Percentiles rank a stretch among this genome's conserved stretches.
phyloP scores from a whole-genome alignment of 1,140 invertebrate species.

The Aethina tumida region DNA sequence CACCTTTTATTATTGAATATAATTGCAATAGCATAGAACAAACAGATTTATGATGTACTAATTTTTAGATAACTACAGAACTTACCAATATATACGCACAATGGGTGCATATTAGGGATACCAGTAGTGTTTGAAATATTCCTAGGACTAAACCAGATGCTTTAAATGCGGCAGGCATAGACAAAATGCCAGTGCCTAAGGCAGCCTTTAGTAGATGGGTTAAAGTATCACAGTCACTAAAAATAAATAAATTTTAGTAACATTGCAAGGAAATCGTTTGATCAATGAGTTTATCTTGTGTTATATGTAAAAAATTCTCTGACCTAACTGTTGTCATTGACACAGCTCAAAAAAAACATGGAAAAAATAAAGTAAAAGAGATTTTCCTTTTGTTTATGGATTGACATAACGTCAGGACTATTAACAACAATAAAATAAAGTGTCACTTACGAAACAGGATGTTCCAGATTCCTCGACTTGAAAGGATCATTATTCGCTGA shows the following conservation, averaged over 20 bases:
- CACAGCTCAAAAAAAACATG: too few relatives aligned
- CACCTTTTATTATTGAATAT: too few relatives aligned
- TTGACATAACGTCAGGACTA: background rate
- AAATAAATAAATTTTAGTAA: slow-evolving; percentile 17
- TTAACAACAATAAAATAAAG: slow-evolving; percentile 8
- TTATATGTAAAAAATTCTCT: background rate
- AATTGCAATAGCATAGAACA: background rate
- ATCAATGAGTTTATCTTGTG: background rate
- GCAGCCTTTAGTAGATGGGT: slow-evolving; percentile 82
- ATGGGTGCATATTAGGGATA: slow-evolving; percentile 75
- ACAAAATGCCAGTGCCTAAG: slow-evolving; percentile 82
- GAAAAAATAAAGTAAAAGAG: too few relatives aligned
- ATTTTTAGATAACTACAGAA: slow-evolving; percentile 20
- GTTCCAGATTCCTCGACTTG: slow-evolving; percentile 54
- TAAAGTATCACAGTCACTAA: slow-evolving; percentile 70
- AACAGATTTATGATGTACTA: background rate
- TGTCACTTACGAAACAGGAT: slow-evolving; percentile 70
- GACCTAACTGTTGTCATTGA: background rate
- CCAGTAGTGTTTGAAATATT: slow-evolving; percentile 65
- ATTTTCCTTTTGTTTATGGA: too few relatives aligned
- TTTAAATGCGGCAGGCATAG: slow-evolving; percentile 80
- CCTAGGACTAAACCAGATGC: slow-evolving; percentile 68
- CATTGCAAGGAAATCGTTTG: slow-evolving; percentile 1
- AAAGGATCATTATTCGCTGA: slow-evolving; percentile 55
- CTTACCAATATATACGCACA: slow-evolving; percentile 77